Evolutionary conservation across 2,797 vertebrate genomes (phyloP).

Genomic region (Botia kubotai): DNA sequence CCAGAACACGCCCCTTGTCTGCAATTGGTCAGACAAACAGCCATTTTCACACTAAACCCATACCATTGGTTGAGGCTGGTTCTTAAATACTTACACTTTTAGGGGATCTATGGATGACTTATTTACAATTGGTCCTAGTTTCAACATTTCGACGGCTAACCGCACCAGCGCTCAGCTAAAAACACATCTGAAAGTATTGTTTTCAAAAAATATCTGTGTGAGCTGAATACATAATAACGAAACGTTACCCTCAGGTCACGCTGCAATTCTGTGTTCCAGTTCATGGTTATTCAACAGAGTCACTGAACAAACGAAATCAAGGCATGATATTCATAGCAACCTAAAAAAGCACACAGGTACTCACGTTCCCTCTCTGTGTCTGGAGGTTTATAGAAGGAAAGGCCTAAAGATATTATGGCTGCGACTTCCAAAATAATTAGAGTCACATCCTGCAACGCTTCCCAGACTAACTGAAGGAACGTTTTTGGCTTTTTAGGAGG

Average conservation of each 20-base stretch:
- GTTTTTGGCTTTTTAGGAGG: slow-evolving; percentile 99
- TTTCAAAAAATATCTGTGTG: not conserved
- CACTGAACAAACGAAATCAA: slow-evolving; percentile 8
- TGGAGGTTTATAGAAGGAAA: slow-evolving; percentile 94
- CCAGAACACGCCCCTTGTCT: too few relatives aligned
- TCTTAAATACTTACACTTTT: too few relatives aligned
- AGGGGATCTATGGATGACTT: too few relatives aligned
- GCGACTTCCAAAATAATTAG: slow-evolving; percentile 97
- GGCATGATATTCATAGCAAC: slow-evolving; percentile 20
- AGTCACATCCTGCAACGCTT: slow-evolving; percentile 96
- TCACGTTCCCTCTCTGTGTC: slow-evolving; percentile 88
- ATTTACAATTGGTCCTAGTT: too few relatives aligned
- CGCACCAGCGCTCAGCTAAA: not conserved
- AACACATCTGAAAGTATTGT: not conserved
- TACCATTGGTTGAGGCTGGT: too few relatives aligned
- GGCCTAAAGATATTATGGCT: slow-evolving; percentile 93
- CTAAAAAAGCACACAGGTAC: slow-evolving; percentile 51
- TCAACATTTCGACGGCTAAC: too few relatives aligned
- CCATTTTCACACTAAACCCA: too few relatives aligned
- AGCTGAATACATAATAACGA: slow-evolving; percentile 11
- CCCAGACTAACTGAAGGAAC: slow-evolving; percentile 97
- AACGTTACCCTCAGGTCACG: slow-evolving; percentile 13
- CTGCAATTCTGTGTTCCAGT: not conserved
- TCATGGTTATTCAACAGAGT: not conserved
- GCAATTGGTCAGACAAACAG: too few relatives aligned